These are phyloP conservation scores for Samia ricini DNA, from an alignment of 1,140 invertebrate species.

Conservation along the genomic window DNA sequence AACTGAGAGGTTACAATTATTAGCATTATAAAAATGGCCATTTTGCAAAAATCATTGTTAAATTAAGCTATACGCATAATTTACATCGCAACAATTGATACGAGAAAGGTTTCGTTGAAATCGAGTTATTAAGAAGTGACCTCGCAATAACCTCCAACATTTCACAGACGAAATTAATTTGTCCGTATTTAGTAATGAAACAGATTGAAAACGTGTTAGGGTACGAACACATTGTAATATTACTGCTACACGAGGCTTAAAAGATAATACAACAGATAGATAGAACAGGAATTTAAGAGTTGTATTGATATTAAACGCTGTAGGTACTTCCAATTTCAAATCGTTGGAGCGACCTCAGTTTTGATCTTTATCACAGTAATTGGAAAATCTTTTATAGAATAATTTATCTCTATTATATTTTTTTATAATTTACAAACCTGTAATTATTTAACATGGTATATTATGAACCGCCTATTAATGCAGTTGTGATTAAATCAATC, in stretches of 20 bases:
- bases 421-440: conserved; percentile 4
- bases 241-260: conserved; percentile 26
- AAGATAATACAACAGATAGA: conserved; percentile 35
- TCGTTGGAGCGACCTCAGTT: conserved; percentile 31
- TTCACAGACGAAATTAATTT: conserved; percentile 49
- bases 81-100: conserved; percentile 34
- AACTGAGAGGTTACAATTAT: conserved; percentile 5
- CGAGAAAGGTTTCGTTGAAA: conserved; percentile 43
- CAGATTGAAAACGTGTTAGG: conserved; percentile 37
- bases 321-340: conserved; percentile 45
- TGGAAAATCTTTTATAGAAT: conserved; percentile 4
- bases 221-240: conserved; percentile 24
- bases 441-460: conserved; percentile 17
- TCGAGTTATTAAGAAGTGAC: conserved; percentile 26
- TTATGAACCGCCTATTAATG: conserved; percentile 13
- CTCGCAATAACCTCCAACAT: conserved; percentile 45
- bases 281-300: conserved; percentile 27
- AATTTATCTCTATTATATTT: conserved; percentile 6
- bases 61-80: conserved; percentile 37
- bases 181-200: conserved; percentile 47
- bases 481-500: too few relatives aligned
- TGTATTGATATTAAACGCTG: conserved; percentile 40
- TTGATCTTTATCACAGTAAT: conserved; percentile 30
- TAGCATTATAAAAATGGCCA: conserved; percentile 39
- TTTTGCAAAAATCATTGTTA: conserved; percentile 31